A percentile compares a stretch with the other conserved stretches of the same genome.
Evolutionary conservation across 64 coral and sea anemone species (phyloP).

Genomic region (Acropora tenuis): DNA sequence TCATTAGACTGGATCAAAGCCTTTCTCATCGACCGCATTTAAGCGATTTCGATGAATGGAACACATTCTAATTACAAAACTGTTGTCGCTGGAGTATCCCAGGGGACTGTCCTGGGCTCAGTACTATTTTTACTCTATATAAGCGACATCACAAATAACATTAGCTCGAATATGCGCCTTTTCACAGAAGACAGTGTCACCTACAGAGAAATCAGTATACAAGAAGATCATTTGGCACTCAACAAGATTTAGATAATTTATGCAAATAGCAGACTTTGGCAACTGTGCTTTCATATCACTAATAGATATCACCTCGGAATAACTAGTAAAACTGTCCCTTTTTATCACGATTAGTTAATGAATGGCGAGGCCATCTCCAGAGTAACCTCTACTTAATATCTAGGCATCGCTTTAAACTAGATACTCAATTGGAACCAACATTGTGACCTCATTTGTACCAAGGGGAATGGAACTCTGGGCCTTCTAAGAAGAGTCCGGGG

Average conservation of each 20-base stretch:
- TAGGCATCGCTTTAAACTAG: slow-evolving; percentile 35
- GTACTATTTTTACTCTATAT: neutral
- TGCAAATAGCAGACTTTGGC: slow-evolving; percentile 8
- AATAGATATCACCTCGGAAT: slow-evolving; percentile 64
- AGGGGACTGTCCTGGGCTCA: no score
- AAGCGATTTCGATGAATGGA: no score
- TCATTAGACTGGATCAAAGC: no score
- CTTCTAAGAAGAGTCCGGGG: slow-evolving; percentile 27
- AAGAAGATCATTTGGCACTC: slow-evolving; percentile 8
- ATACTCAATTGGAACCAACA: slow-evolving; percentile 36
- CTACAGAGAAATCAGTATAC: neutral
- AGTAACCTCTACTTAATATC: slow-evolving; percentile 42
- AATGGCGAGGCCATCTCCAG: slow-evolving; percentile 31
- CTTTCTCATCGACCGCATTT: no score
- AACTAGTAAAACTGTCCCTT: slow-evolving; percentile 32
- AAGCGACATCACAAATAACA: neutral
- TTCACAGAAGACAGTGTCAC: slow-evolving; percentile 19
- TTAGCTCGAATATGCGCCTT: neutral
- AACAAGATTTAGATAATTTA: slow-evolving; percentile 1
- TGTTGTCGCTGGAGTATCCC: no score
- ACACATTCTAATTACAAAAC: no score
- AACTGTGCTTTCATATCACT: slow-evolving; percentile 49
- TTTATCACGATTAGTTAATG: slow-evolving; percentile 39
- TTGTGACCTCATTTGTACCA: slow-evolving; percentile 11
- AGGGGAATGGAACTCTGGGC: slow-evolving; percentile 10